These are phyloP conservation scores for Nasua narica DNA, from an alignment of 2,797 vertebrate genomes.

Conservation along the genomic window DNA sequence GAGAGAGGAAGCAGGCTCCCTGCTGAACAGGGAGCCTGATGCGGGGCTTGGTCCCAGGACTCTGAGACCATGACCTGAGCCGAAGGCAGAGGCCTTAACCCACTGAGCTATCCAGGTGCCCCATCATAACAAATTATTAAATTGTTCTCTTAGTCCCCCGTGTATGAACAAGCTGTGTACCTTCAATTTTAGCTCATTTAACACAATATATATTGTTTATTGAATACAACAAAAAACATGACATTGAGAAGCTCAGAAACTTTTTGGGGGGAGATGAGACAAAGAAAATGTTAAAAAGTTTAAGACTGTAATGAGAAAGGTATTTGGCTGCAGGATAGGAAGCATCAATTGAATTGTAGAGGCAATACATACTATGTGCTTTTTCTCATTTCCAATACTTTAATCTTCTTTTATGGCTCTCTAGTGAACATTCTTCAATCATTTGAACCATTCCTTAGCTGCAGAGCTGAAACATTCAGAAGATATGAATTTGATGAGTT, in stretches of 20 bases:
- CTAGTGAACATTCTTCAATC: neutral
- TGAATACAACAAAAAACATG: neutral
- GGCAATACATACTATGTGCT: neutral
- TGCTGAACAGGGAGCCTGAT: too few relatives aligned
- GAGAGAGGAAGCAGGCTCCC: too few relatives aligned
- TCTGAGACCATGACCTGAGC: too few relatives aligned
- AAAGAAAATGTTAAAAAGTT: neutral
- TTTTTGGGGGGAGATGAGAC: neutral
- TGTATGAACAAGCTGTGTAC: neutral
- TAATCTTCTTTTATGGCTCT: constrained; percentile 3
- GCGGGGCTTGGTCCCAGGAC: too few relatives aligned
- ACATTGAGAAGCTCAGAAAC: neutral
- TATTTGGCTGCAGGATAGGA: neutral
- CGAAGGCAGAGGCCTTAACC: too few relatives aligned
- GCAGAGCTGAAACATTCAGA: neutral
- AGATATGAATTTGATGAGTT: neutral
- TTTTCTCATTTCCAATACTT: neutral
- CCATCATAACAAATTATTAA: neutral
- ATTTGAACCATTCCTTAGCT: neutral
- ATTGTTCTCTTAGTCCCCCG: neutral
- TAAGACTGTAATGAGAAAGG: neutral
- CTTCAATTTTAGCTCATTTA: constrained; percentile 22
- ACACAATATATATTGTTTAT: neutral
- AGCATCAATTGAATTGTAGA: neutral
- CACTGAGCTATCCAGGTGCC: too few relatives aligned